Conservation (phyloP, 2,113 vertebrate species). For the Gorilla gorilla region DNA sequence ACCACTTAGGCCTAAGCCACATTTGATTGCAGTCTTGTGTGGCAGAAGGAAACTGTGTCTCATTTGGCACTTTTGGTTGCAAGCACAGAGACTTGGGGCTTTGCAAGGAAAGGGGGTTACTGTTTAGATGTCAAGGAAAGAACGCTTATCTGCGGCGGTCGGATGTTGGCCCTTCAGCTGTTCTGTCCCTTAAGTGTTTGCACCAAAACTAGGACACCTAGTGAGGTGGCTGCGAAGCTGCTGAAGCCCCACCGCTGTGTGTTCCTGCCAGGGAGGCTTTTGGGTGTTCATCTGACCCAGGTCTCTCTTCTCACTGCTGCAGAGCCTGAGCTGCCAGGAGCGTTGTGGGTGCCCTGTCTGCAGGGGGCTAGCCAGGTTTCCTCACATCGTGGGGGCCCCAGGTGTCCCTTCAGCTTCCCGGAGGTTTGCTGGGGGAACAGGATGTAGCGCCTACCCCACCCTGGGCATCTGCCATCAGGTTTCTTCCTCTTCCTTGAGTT, state of each 20-base stretch:
- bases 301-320: neutral
- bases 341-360: accelerated
- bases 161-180: neutral
- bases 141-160: neutral
- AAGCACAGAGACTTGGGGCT: neutral
- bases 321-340: neutral
- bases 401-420: neutral
- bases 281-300: neutral
- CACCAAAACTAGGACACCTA: neutral
- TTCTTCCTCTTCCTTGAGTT: neutral
- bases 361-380: neutral
- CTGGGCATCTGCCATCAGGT: neutral
- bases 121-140: no score
- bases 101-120: neutral
- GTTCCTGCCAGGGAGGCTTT: neutral
- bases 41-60: neutral
- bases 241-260: neutral
- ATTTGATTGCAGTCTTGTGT: no score
- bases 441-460: neutral
- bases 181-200: neutral
- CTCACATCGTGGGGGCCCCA: neutral
- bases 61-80: neutral
- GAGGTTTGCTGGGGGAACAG: neutral
- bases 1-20: neutral
- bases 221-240: neutral